These are phyloP conservation scores for Tetranychus piercei DNA, from an alignment of 2,888 invertebrate species.

Conservation along the genomic window DNA sequence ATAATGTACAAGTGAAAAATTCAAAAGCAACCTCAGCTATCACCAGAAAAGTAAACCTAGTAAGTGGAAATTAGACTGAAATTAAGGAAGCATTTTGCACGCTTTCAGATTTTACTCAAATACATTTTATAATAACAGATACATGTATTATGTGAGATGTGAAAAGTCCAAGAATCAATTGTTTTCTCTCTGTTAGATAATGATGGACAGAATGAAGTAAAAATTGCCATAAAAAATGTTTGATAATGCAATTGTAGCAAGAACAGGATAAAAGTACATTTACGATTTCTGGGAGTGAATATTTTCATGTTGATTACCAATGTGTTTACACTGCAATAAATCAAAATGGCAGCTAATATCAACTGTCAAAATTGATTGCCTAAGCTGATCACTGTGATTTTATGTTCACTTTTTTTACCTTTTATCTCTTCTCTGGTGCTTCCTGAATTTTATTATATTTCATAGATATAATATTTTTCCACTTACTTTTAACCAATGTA, in stretches of 20 bases:
- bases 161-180: too few relatives aligned
- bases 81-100: not conserved
- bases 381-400: not conserved
- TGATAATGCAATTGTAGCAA: too few relatives aligned
- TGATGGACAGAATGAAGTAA: not conserved
- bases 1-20: not conserved
- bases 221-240: not conserved
- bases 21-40: not conserved
- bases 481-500: not conserved
- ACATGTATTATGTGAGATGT: not conserved
- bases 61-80: not conserved
- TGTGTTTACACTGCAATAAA: not conserved
- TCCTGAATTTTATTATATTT: not conserved
- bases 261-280: too few relatives aligned
- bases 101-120: not conserved
- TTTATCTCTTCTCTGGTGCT: not conserved
- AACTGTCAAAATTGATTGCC: not conserved
- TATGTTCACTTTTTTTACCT: not conserved
- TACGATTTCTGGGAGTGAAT: not conserved
- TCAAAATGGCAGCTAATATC: not conserved
- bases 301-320: not conserved
- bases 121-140: not conserved
- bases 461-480: not conserved
- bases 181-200: not conserved
- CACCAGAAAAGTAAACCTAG: not conserved